These are phyloP conservation scores for Cephonodes hylas DNA, from an alignment of 2,888 invertebrate species.

Conservation along the genomic window DNA sequence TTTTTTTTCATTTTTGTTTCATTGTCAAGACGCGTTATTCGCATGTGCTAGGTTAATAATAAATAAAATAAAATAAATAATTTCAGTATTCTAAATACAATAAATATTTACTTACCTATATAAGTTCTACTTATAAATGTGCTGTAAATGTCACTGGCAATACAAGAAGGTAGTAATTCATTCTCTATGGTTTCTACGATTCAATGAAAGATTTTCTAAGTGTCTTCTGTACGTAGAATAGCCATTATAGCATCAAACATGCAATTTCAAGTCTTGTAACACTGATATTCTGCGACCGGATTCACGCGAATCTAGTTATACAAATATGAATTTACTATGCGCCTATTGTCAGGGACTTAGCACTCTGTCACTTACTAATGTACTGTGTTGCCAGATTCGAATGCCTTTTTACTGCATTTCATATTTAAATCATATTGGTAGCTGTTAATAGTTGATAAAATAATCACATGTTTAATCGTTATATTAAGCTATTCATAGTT, in stretches of 20 bases:
- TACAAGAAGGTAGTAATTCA: neutral
- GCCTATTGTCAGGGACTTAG: conserved; percentile 11
- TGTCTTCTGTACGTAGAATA: neutral
- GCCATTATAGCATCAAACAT: neutral
- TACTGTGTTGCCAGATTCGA: neutral
- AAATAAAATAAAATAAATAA: too few species aligned
- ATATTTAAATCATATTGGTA: neutral
- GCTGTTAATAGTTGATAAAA: neutral
- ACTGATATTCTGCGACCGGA: neutral
- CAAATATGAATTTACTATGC: conserved; percentile 13
- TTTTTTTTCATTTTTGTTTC: too few species aligned
- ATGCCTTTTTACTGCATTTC: neutral
- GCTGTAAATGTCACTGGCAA: neutral
- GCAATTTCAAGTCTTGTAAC: neutral
- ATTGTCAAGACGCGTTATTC: too few species aligned
- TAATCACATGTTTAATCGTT: neutral
- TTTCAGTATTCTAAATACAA: neutral
- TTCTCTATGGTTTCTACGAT: neutral
- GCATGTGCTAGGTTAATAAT: too few species aligned
- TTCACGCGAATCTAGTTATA: neutral
- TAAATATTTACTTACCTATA: too few species aligned
- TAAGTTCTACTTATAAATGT: too few species aligned
- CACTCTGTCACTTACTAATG: neutral
- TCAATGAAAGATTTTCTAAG: neutral
- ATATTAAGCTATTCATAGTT: too few species aligned